Base-by-base conservation (phyloP, 1,140 invertebrate genomes). In the Drosophila pectinifera region DNA sequence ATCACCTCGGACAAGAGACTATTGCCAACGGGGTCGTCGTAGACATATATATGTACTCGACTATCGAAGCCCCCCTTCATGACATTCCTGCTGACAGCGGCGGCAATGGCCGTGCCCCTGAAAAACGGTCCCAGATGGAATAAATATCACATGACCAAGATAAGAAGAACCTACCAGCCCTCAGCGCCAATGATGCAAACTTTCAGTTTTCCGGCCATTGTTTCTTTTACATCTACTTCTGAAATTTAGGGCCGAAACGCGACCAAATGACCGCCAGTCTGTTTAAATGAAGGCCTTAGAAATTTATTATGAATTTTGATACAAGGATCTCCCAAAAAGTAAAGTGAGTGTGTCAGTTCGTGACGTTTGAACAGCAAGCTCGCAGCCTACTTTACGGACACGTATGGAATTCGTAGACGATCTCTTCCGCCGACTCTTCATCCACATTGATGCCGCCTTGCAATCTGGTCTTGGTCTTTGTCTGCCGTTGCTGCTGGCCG, bases 181-280 rank as follows among this genome's bases (percentile, higher is more conserved):
- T 89, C 80, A 8, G 84, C 80, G 8, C 84, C 84, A 48, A 89
- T 78, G 14, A 89, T 89, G 73, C 84, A 89, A 41, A 89, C 73
- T 64, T 89, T 89, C 7, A 49, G 61, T 16, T 51, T 62, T 43
- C 46, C 70, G 8, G 34, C 14, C 81, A 84, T 84, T 16, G 36
- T 34, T 34, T 10, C 28, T n/a, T 20, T 20, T 16, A 46, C 18
- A 34, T 31, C 16, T 22, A 46, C 13, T 28, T 38, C 38, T 39
- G 16, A 24, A 80, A 76, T 76, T 75, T 54, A 58, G 53, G 16
- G 42, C 51, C 63, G 64, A 76, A 76, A 51, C 20, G 34, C 41
- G 55, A 77, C 39, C 43, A 65, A 74, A 59, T 36, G 18, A 53
- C 48, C 41, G 39, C 59, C 70, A 10, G 7, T 36, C 34, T 63